A percentile compares a stretch with the other conserved stretches of the same genome.
These are phyloP conservation scores for Tadarida brasiliensis DNA, from an alignment of 2,797 vertebrate species.

Conservation along the genomic window DNA sequence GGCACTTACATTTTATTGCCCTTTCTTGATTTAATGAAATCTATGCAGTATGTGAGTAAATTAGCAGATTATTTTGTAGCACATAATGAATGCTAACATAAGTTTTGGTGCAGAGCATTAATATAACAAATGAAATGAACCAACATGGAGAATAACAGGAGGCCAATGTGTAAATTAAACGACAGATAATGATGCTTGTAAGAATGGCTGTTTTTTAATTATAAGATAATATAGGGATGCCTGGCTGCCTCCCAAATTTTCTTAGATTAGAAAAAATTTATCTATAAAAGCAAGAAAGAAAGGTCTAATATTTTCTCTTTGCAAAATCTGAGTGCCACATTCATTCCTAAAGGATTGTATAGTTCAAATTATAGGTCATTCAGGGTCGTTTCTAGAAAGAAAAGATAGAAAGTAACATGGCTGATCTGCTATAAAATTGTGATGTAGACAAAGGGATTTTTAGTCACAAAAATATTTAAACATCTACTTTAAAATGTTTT, in stretches of 20 bases:
- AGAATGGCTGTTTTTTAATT: conserved; percentile 82
- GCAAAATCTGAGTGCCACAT: background rate
- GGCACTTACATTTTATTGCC: conserved; percentile 71
- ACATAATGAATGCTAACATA: conserved; percentile 78
- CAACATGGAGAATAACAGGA: conserved; percentile 75
- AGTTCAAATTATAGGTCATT: background rate
- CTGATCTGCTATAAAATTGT: background rate
- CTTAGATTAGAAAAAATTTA: conserved; percentile 62
- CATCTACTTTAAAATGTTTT: background rate
- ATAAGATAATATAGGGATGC: conserved; percentile 16
- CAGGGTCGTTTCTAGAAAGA: background rate
- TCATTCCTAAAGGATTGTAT: background rate
- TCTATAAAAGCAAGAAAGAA: conserved; percentile 24
- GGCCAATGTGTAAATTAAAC: conserved; percentile 78
- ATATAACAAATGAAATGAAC: conserved; percentile 83
- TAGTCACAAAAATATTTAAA: background rate
- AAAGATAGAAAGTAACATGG: background rate
- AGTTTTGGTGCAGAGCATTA: conserved; percentile 78
- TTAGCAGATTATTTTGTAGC: conserved; percentile 76
- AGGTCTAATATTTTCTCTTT: background rate
- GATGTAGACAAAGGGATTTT: background rate
- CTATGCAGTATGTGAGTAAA: conserved; percentile 73
- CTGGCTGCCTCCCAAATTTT: conserved; percentile 67
- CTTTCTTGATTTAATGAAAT: conserved; percentile 72
- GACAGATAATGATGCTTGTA: conserved; percentile 77